Base-by-base conservation (phyloP, 2,113 vertebrate genomes). In the rabbit (Oryctolagus cuniculus) region DNA sequence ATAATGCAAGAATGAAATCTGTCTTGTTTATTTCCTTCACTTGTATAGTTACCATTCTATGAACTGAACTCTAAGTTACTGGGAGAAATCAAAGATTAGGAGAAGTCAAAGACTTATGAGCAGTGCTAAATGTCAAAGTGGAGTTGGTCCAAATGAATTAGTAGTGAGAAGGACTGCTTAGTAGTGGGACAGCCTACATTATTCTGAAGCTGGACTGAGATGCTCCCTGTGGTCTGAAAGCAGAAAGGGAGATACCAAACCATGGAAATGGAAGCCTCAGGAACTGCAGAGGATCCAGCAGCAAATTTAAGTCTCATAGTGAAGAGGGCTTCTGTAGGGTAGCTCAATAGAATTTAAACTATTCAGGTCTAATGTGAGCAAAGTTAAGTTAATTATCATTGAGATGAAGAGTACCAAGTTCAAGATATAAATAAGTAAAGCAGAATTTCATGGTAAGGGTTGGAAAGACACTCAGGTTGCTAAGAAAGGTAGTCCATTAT, bases 31-130 rank as follows among this genome's bases (percentile, higher is more conserved):
- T 83, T 84, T 87, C 44, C 36, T 80, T 58, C 9, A 72, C 17
- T 29, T 44, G 1, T 5, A 74, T 38, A 49, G 1, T 63, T 10
- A 5, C 64, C 19, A 53, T 49, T 89, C 36, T 70, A 10, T 63
- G 19, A 90, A 38, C 29, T 82, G 49, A 93, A 87, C 44, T 75
- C 31, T 79, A 87, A 70, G 22, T 93, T 79, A 80, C 55, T 82
- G 53, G 15, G 17, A 88, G 70, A 87, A 96, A 53, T 31, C 24
- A 44, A 44, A 44, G 44, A 44, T 44, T 44, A 44, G 44, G 44
- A 44, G 44, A 44, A 22, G 53, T 25, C 78, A 58, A 53, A 74
- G 25, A 49, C 34, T 74, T 69, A 64, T 55, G 36, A 38, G n/a
- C 9, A 64, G 34, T 8, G 13, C 9, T 61, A 31, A 67, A 44